Evolutionary conservation across 2,888 invertebrate genomes (phyloP), one percentile per base, ranked within the genome.

Genomic region (Cryptus viduatorius): DNA sequence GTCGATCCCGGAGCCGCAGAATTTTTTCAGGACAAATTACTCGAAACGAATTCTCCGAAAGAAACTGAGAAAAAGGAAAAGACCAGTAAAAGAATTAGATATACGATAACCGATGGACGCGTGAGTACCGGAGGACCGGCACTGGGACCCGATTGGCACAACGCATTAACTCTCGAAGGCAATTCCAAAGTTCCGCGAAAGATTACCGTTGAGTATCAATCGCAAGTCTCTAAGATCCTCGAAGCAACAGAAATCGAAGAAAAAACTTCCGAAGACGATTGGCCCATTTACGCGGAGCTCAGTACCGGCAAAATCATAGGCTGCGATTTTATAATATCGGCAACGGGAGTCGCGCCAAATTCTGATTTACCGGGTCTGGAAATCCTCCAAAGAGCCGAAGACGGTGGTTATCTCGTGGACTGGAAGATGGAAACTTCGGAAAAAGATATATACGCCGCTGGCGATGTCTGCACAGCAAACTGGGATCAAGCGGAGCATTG

Each of bases 131-230:
- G 95, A 3, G 99, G 99, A 12, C 98, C 98, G 85, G 99, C 99
- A 3, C 95, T 99, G 77, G 99, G 99, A 0, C 99, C 99, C 8
- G 99, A 99, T 94, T 99, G 99, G 99, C 97, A 97, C 90, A 95
- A 95, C 82, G 95, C 95, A 90, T 94, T 97, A 46, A 94, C 95
- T 73, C 95, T 96, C 80, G 94, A 94, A 90, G 96, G 96, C 8
- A 86, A 90, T 12, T 94, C 93, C 14, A 92, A 93, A 79, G 94
- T 95, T 19, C 90, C 92, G 75, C 95, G 95, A 75, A 92, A 92
- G 83, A 90, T 95, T 0, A 88, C 89, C 10, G 89, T 95, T n/a
- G 94, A 95, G 86, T 94, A 94, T 78, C 90, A 92, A 77, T 93
- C 94, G 64, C 94, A 94, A 89, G 89, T 94, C 71, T 94, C 96